Evolutionary conservation across 2,888 invertebrate genomes (phyloP), one percentile per base, ranked within the genome.

Genomic region (Dasypogon diadema): DNA sequence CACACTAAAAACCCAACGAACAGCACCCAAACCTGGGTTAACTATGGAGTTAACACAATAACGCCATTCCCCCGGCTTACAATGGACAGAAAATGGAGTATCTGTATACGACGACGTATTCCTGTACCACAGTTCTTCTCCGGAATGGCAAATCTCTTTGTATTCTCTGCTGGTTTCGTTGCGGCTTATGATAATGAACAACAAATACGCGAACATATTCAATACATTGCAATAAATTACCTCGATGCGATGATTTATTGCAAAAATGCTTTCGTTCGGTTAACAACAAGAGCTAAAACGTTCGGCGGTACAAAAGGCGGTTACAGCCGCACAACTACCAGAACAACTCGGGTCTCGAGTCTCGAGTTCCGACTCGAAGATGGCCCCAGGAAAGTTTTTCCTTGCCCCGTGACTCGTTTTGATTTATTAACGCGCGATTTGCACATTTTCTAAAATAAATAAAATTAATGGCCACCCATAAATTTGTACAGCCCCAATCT

Each of bases 401-500:
- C 24, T 51, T 24, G 58, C 56, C 56, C 34, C 63, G 22, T 42
- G 46, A 58, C 58, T 26, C 46, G 26, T 12, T 60, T 24, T 76
- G 77, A 77, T 77, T 77, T 76, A 77, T 76, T 34, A 48, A n/a
- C 54, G 24, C 24, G 46, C 68, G 72, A 77, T 77, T 73, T 74
- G 76, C 76, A 72, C 76, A 77, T 77, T 76, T 76, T 60, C 76
- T 72, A 76, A 76, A 76, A 77, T 77, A 77, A 77, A 77, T 76
- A 77, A 77, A 74, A 77, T 77, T 77, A 24, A 77, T 77, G 70
- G 58, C 42, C 48, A 24, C 26, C 68, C 74, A 74, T 76, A 70
- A 77, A 74, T 76, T 63, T 54, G 22, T 24, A 14, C 46, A 26
- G 22, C 18, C 24, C n/a, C 22, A 10, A 8, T 73, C 24, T 55